phyloP scores from a whole-genome alignment of 2,888 invertebrate genomes.

The Euphydryas editha region DNA sequence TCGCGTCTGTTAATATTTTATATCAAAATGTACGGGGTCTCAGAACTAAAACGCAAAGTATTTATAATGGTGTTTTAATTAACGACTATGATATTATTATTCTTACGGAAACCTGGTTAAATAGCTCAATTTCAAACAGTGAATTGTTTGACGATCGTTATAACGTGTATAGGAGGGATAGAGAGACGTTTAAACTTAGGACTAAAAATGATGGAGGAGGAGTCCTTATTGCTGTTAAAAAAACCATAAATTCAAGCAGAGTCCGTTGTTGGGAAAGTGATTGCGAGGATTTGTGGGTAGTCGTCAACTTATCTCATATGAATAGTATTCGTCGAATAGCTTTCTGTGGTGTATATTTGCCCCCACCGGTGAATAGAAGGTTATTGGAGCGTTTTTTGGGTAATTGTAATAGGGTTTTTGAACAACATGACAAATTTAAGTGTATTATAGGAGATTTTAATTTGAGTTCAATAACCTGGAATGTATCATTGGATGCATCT shows the following conservation, averaged over 20 bases:
- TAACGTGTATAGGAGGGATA: conserved; percentile 12
- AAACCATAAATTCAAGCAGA: conserved; percentile 2
- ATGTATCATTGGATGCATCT: neutral
- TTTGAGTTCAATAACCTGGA: conserved; percentile 16
- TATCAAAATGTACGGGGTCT: conserved; percentile 14
- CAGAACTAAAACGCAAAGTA: neutral
- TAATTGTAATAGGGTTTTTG: conserved; percentile 19
- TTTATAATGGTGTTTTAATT: neutral
- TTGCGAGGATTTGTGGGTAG: conserved; percentile 17
- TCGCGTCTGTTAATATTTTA: neutral
- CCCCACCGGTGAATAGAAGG: conserved; percentile 11
- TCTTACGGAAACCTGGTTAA: neutral
- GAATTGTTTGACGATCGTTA: neutral
- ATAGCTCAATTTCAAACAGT: neutral
- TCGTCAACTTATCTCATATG: conserved; percentile 2
- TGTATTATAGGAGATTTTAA: conserved; percentile 3
- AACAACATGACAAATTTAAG: conserved; percentile 11
- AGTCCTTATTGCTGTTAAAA: conserved; percentile 13
- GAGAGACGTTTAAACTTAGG: conserved; percentile 8
- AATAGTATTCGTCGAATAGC: conserved; percentile 6
- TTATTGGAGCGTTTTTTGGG: conserved; percentile 14
- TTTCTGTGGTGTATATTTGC: conserved; percentile 7
- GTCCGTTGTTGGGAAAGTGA: conserved; percentile 13
- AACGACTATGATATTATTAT: neutral
- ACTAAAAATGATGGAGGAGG: conserved; percentile 1